Evolutionary conservation across 2,797 vertebrate genomes (phyloP), one percentile per base, ranked within the genome.

Genomic region (Numenius phaeopus): DNA sequence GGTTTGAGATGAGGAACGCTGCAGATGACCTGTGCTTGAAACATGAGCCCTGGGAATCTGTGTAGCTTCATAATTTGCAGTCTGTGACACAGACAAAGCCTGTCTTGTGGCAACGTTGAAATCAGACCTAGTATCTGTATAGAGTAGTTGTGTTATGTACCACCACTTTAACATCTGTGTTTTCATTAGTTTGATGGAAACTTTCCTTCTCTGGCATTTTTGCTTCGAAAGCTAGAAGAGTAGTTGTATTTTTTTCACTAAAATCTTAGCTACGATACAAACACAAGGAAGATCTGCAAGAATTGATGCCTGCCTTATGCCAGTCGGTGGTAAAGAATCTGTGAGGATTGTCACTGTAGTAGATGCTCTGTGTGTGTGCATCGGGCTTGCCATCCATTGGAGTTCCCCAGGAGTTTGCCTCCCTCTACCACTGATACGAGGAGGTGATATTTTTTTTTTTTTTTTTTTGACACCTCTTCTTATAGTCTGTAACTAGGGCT

Each of bases 21-120:
- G 67, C 79, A 69, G 62, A 57, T 82, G 75, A 37, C 37, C 55
- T 37, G 57, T 47, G 49, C 49, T 75, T 75, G 91, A 29, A 90
- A 80, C 4, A 0, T 3, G 88, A 90, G 62, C 57, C 26, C 44
- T 26, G 34, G 29, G n/a, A 65, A 55, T 82, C 44, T 0, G 0
- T 24, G 50, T 44, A 47, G 40, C 58, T 73, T 29, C 26, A 3
- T 39, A 22, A 52, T 46, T 39, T 24, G 10, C 11, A 30, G 30
- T 11, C 20, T 24, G 42, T 23, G 42, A 13, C n/a, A 24, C 54
- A 76, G 82, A 47, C 40, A 29, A 13, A 59, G 42, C 44, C 1
- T 3, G 11, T 66, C 21, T 34, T 40, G 0, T 18, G 42, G 11
- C 77, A 66, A 30, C 16, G 5, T 12, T 2, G 4, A 17, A 72